Evolutionary conservation across 64 coral and sea anemone species (phyloP), one percentile per base, ranked within the genome.

Genomic region (Stylophora pistillata): DNA sequence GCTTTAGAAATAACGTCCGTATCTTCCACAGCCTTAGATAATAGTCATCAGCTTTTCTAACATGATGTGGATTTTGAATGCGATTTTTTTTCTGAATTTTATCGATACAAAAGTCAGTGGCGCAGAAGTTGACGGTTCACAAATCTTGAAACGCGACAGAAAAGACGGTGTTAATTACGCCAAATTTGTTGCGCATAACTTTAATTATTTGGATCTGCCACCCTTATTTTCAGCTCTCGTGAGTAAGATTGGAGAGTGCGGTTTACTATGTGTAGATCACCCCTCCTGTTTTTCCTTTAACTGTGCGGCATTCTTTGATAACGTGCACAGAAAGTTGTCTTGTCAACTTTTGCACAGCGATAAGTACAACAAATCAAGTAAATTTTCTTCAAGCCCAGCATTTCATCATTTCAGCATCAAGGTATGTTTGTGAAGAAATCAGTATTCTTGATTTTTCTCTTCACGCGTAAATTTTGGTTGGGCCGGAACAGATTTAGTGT

Each of bases 331-430:
- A 52, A 83, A 66, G 7, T 68, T 26, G 47, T 83, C 54, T 10
- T 83, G 80, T 30, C 60, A 83, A 83, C 80, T 83, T 32, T 69
- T 83, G n/a, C 80, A 32, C n/a, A 37, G 57, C 7, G 78, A 81
- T 81, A 81, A 81, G 23, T 81, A 81, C 78, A 81, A 37, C 7
- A 18, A 53, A 53, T 65, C 78, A 32, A 81, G 6, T 17, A 20
- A 61, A 28, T 62, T 83, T 83, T 3, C 20, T 20, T 4, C 61
- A 32, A 68, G 60, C 13, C 60, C 64, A 29, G n/a, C 56, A 56
- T 77, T 77, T n/a, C 53, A 77, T 77, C 74, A 77, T 21, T 77
- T 55, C 74, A 77, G 74, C 23, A 77, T 77, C 10, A 77, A 77
- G 74, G 74, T 77, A 23, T 11, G 74, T 77, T n/a, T n/a, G n/a